Evolutionary conservation across 2,888 invertebrate genomes (phyloP), one percentile per base, ranked within the genome.

Genomic region (Tipula unca): DNA sequence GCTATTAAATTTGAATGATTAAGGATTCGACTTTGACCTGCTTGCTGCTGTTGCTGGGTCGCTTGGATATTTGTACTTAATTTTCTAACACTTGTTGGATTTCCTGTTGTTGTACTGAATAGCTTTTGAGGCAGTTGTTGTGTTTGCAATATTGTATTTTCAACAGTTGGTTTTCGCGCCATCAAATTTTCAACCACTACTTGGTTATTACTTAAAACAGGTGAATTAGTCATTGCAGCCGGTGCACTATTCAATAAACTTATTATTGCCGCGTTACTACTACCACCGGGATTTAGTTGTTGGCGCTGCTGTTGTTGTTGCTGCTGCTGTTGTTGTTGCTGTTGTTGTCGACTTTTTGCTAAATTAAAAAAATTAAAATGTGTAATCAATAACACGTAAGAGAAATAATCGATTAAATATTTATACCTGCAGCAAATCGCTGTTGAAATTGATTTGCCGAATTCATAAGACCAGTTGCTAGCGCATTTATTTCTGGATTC

Each of bases 401-500:
- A 87, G 87, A 88, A 83, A 5, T 82, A 14, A n/a, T n/a, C n/a
- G n/a, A 29, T 29, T 88, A 92, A 92, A 69, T 13, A 69, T 25
- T 92, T 91, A 85, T 88, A 91, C 90, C 91, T 86, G 90, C 90
- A 87, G 91, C 92, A 69, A 69, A 69, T 87, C 94, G 93, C 89
- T 95, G 95, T 89, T 95, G 94, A 90, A 95, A 95, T 89, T 96
- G 95, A 90, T 96, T 95, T 82, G 95, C 95, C 8, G 95, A 95
- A 89, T 96, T 95, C 95, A 95, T 95, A 54, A 96, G 93, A 89
- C 95, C 95, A 87, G 94, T 95, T 87, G 95, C 95, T 88, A 96
- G 93, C 85, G 96, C 96, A 89, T 93, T 95, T 88, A 96, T 95
- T 86, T 95, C 95, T 39, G 91, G 89, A 87, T 93, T 93, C 10